Conservation (phyloP, 2,797 vertebrate genomes). For the Parambassis ranga region DNA sequence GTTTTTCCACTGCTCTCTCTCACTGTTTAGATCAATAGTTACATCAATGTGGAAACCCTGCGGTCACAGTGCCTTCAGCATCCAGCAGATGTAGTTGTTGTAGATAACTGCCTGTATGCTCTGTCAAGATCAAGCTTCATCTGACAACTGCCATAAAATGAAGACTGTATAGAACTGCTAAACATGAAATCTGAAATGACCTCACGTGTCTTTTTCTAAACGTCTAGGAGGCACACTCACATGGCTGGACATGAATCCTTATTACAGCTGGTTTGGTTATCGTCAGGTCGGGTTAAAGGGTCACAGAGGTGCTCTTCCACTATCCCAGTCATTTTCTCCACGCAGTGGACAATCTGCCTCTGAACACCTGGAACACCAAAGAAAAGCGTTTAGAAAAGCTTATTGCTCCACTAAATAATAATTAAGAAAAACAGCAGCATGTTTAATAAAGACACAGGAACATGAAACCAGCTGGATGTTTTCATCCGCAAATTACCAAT, state of each 20-base stretch:
- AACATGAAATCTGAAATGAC: not conserved
- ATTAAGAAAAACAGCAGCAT: not conserved
- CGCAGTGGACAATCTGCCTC: conserved; percentile 86
- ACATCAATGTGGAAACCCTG: no score
- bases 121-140: no score
- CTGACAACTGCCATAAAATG: no score
- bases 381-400: conserved; percentile 1
- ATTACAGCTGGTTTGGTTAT: conserved; percentile 84
- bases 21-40: no score
- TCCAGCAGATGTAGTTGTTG: no score
- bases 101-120: no score
- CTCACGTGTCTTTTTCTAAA: not conserved
- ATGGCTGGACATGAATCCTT: conserved; percentile 88
- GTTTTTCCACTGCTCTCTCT: no score
- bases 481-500: not conserved
- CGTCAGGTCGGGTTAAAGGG: conserved; percentile 79
- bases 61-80: no score
- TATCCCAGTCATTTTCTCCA: conserved; percentile 84
- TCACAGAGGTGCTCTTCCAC: conserved; percentile 89
- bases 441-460: not conserved
- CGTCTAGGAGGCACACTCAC: conserved; percentile 73
- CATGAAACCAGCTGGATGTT: not conserved
- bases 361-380: conserved; percentile 84
- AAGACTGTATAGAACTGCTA: no score
- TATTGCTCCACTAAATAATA: not conserved